Evolutionary conservation across 2,113 vertebrate species (phyloP).

Genomic region (Thermophis baileyi): DNA sequence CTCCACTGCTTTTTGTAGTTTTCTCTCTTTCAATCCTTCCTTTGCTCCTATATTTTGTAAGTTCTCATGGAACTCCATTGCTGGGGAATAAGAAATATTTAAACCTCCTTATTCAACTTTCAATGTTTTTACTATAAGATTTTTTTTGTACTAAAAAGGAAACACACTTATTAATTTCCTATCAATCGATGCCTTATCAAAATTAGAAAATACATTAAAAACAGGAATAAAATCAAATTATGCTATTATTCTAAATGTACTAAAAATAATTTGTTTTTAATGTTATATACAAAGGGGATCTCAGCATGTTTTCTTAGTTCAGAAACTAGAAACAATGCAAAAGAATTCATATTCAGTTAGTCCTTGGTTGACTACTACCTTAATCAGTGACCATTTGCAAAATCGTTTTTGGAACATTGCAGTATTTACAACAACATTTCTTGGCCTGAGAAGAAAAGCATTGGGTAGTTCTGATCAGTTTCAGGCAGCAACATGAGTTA

Average conservation of each 20-base stretch:
- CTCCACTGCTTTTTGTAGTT: conserved; percentile 92
- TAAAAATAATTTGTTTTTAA: neutral
- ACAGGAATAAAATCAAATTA: neutral
- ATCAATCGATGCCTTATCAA: neutral
- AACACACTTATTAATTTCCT: neutral
- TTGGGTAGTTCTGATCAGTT: neutral
- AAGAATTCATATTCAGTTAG: neutral
- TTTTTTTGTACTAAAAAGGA: neutral
- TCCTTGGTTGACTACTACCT: neutral
- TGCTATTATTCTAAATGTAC: neutral
- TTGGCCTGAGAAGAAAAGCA: neutral
- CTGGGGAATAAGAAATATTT: conserved; percentile 51
- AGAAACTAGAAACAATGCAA: neutral
- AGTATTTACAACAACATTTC: neutral
- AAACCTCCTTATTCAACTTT: conserved; percentile 9
- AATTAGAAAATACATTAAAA: conserved; percentile 12
- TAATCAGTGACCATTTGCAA: neutral
- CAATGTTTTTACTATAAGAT: conserved; percentile 10
- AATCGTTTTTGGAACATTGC: neutral
- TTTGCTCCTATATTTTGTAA: conserved; percentile 85
- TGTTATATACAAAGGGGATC: neutral
- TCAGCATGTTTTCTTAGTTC: neutral
- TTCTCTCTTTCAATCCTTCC: conserved; percentile 93
- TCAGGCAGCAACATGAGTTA: neutral
- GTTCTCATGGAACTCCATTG: conserved; percentile 96